phyloP scores from a whole-genome alignment of 2,797 vertebrate genomes.

The Setipinna tenuifilis region DNA sequence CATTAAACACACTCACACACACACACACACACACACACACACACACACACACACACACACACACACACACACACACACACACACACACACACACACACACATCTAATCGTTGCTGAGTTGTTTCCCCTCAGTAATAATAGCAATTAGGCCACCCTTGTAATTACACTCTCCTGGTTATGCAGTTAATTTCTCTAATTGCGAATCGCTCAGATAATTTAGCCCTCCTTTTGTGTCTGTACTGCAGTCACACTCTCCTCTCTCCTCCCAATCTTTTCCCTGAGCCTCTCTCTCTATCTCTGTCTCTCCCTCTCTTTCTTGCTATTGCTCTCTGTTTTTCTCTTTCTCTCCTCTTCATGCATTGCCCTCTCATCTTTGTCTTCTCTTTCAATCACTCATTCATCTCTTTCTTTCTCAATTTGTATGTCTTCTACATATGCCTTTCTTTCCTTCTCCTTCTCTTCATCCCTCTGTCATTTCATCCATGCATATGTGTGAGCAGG shows the following conservation, averaged over 20 bases:
- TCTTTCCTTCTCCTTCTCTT: neutral
- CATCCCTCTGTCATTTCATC: neutral
- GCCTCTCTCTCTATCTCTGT: conserved; percentile 16
- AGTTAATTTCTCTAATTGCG: conserved; percentile 92
- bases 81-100: conserved; percentile 47
- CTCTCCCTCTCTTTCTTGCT: too few relatives aligned
- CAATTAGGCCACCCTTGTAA: conserved; percentile 86
- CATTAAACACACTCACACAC: neutral
- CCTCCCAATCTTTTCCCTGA: conserved; percentile 14
- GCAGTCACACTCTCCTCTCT: conserved; percentile 39
- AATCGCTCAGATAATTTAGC: conserved; percentile 80
- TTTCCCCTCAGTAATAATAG: conserved; percentile 86
- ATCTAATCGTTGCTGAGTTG: conserved; percentile 74
- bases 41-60: conserved; percentile 2
- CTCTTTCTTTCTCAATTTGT: neutral
- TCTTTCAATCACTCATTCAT: neutral
- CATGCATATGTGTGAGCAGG: neutral
- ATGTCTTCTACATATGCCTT: too few relatives aligned
- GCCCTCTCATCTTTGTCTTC: neutral
- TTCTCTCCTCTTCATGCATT: conserved; percentile 9
- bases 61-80: conserved; percentile 35
- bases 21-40: neutral
- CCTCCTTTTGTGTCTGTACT: conserved; percentile 63
- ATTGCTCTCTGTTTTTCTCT: too few relatives aligned
- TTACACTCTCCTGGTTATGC: conserved; percentile 82